phyloP scores from a whole-genome alignment of 2,113 vertebrate genomes.

The Clinocottus analis region DNA sequence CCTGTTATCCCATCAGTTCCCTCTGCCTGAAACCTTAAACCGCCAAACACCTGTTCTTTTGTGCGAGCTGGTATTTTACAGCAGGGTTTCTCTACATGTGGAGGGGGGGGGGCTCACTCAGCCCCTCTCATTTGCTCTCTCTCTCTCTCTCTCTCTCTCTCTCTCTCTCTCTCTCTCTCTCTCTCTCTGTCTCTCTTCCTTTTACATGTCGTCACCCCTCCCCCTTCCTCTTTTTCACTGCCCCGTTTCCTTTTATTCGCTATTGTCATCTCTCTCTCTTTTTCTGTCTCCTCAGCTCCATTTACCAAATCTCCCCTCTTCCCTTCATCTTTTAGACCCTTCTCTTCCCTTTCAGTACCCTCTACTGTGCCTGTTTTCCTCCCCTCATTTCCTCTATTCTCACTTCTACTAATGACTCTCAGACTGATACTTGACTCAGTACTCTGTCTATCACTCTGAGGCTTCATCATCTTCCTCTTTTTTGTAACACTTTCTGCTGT shows the following conservation, averaged over 20 bases:
- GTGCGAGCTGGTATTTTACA: constrained; percentile 81
- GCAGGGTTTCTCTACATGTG: constrained; percentile 73
- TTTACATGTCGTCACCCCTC: constrained; percentile 42
- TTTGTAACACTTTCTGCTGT: neutral
- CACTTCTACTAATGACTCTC: constrained; percentile 9
- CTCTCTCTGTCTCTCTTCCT: constrained; percentile 26
- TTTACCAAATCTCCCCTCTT: constrained; percentile 39
- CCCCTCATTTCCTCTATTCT: constrained; percentile 11
- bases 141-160: constrained; percentile 27
- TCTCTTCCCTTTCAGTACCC: neutral
- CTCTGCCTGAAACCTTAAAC: constrained; percentile 81
- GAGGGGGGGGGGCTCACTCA: constrained; percentile 50
- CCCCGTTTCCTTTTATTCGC: constrained; percentile 27
- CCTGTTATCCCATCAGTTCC: constrained; percentile 76
- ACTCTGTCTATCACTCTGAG: constrained; percentile 3
- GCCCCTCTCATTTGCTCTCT: constrained; percentile 38
- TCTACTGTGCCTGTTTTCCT: neutral
- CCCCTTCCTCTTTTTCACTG: neutral
- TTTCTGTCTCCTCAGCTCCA: constrained; percentile 33
- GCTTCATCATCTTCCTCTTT: neutral
- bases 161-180: constrained; percentile 36
- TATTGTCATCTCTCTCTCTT: constrained; percentile 45
- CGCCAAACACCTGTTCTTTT: constrained; percentile 86
- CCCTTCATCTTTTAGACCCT: constrained; percentile 15
- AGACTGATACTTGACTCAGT: constrained; percentile 12